phyloP scores from a whole-genome alignment of 2,113 vertebrate species.

The Rutilus rutilus region DNA sequence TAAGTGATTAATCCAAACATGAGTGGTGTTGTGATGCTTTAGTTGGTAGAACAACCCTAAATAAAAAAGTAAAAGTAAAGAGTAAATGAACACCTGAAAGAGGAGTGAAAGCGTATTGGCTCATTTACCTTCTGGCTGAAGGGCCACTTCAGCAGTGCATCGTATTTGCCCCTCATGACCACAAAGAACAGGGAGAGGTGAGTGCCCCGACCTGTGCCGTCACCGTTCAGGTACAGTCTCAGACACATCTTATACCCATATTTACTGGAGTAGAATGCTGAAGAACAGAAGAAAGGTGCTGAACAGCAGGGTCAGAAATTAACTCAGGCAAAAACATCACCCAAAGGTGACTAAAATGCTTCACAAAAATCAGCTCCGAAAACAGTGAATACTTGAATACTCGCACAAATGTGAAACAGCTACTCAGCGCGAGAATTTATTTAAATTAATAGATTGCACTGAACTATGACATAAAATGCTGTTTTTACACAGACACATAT shows the following conservation, averaged over 20 bases:
- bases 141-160: slow-evolving; percentile 77
- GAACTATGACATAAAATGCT: neutral
- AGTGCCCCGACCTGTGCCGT: slow-evolving; percentile 78
- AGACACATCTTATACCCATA: slow-evolving; percentile 84
- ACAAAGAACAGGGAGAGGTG: slow-evolving; percentile 82
- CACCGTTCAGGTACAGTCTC: slow-evolving; percentile 81
- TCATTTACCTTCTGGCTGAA: slow-evolving; percentile 77
- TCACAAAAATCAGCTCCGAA: neutral
- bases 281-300: neutral
- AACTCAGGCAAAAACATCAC: neutral
- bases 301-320: neutral
- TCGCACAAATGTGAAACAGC: neutral
- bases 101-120: neutral
- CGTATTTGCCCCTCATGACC: slow-evolving; percentile 77
- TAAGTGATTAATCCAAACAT: neutral
- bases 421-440: too few species aligned
- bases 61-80: neutral
- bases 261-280: slow-evolving; percentile 85
- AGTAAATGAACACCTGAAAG: neutral
- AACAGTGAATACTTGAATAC: neutral
- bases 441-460: neutral
- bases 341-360: neutral
- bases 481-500: neutral
- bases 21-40: neutral
- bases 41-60: neutral